Conservation (phyloP, 2,113 vertebrate genomes). For the Pelecanus crispus region DNA sequence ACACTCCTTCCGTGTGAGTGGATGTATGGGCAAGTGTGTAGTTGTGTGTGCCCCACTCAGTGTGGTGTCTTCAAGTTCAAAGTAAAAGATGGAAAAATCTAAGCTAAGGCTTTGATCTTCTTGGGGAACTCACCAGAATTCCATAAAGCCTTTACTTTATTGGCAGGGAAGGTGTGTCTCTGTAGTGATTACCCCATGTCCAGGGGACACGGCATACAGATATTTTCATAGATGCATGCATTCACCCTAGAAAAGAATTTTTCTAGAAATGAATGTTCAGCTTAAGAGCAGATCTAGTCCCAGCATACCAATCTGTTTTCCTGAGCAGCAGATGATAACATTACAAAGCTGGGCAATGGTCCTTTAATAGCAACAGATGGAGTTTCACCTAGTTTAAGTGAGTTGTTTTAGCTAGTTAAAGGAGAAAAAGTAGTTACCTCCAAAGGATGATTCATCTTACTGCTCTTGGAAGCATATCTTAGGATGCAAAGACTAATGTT, state of each 20-base stretch:
- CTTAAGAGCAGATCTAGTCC: not conserved
- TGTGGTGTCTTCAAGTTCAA: not conserved
- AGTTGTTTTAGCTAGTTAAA: not conserved
- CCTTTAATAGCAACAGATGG: not conserved
- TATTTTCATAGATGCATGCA: not conserved
- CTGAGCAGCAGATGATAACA: not conserved
- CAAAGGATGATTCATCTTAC: not conserved
- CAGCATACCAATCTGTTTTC: not conserved
- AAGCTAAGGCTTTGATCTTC: not conserved
- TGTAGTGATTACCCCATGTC: not conserved
- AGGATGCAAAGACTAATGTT: not conserved
- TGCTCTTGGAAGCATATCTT: not conserved
- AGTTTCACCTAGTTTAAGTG: not conserved
- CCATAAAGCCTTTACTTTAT: not conserved
- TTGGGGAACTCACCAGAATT: not conserved
- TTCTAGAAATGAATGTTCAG: not conserved
- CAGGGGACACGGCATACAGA: fast-evolving
- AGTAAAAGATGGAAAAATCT: not conserved
- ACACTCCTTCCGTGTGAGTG: fast-evolving
- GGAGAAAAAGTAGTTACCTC: not conserved
- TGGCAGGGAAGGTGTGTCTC: not conserved
- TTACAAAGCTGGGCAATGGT: not conserved
- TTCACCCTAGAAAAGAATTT: not conserved
- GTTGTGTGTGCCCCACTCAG: not conserved
- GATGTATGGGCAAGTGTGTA: not conserved